Conservation (phyloP, 1,140 invertebrate species). For the Penaeus chinensis region DNA sequence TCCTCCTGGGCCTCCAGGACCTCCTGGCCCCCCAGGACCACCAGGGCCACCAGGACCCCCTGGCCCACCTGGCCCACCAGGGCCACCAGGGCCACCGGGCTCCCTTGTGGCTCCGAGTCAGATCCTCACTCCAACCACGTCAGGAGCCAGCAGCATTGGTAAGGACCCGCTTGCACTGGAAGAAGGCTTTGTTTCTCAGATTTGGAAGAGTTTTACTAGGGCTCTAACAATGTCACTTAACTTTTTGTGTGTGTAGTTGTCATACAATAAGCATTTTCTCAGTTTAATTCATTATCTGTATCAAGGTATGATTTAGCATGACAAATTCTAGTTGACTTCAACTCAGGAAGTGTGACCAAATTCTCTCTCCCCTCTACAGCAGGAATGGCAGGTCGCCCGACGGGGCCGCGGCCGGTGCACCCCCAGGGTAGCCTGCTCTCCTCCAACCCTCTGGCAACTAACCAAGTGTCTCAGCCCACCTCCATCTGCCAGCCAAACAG, state of each 20-base stretch:
- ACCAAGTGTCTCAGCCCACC: slow-evolving; percentile 47
- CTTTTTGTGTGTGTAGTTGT: background rate
- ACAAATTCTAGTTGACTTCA: too few relatives aligned
- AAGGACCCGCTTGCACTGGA: background rate
- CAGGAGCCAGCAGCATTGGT: slow-evolving; percentile 42
- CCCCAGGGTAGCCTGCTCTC: slow-evolving; percentile 40
- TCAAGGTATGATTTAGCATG: too few relatives aligned
- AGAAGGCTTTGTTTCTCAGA: background rate
- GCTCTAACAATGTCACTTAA: background rate
- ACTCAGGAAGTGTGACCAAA: too few relatives aligned
- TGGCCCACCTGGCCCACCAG: background rate
- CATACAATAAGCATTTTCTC: too few relatives aligned
- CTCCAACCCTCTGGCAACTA: slow-evolving; percentile 45
- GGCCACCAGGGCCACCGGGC: slow-evolving; percentile 9
- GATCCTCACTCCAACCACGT: slow-evolving; percentile 51
- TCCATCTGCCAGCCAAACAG: slow-evolving; percentile 44
- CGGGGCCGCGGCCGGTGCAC: slow-evolving; percentile 45
- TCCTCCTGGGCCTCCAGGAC: slow-evolving; percentile 27
- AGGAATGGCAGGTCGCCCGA: slow-evolving; percentile 48
- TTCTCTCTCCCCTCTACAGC: background rate
- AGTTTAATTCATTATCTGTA: too few relatives aligned
- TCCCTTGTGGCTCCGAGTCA: slow-evolving; percentile 33
- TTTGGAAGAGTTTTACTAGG: background rate
- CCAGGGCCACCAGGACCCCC: background rate
- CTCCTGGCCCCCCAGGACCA: slow-evolving; percentile 15